A percentile compares a stretch with the other conserved stretches of the same genome.
phyloP scores from a whole-genome alignment of 1,140 invertebrate species.

The Polypedilum vanderplanki region DNA sequence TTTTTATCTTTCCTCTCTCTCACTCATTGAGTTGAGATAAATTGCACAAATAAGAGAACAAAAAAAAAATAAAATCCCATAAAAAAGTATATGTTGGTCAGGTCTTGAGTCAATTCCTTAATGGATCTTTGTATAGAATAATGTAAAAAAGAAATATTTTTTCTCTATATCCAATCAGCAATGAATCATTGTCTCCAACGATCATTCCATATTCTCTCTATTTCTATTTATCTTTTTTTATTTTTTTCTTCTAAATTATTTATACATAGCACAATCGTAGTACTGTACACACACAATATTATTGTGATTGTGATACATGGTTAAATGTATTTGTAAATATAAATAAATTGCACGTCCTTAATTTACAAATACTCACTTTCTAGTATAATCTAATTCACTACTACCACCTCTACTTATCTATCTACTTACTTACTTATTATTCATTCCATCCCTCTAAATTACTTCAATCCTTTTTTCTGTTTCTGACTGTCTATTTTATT shows the following conservation, averaged over 20 bases:
- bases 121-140: not conserved
- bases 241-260: not conserved
- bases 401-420: too few species aligned
- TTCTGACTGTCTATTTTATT: not conserved
- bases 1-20: too few species aligned
- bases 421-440: not conserved
- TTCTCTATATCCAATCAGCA: slow-evolving; percentile 4
- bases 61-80: not conserved
- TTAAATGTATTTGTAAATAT: not conserved
- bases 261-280: not conserved
- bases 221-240: too few species aligned
- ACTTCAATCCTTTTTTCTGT: not conserved
- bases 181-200: slow-evolving; percentile 17
- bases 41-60: too few species aligned
- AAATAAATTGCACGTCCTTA: not conserved
- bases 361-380: not conserved
- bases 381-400: not conserved
- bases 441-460: not conserved
- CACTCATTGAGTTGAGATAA: too few species aligned
- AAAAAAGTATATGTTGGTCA: not conserved
- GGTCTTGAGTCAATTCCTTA: slow-evolving; percentile 12
- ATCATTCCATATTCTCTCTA: not conserved
- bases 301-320: not conserved
- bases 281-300: not conserved
- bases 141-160: too few species aligned